Evolutionary conservation across 2,888 invertebrate species (phyloP), one percentile per base, ranked within the genome.

Genomic region (Sycophila texana): DNA sequence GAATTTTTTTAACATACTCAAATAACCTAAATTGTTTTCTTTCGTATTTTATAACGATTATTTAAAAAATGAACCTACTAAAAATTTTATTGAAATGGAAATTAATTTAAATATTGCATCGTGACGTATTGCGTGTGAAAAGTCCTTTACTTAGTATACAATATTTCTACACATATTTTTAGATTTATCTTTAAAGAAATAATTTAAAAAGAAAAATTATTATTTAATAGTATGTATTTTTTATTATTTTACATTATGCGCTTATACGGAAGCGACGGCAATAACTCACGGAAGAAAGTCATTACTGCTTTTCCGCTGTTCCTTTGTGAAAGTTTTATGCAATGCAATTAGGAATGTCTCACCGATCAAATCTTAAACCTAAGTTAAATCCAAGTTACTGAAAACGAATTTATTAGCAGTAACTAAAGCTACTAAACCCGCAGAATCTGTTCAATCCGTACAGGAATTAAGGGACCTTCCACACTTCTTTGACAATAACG

Each of bases 301-400:
- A 14, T 66, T 57, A 65, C 65, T 77, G 60, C n/a, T 71, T 72
- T 58, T 16, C 53, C 20, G 16, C 20, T 16, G 20, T 70, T 14
- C 51, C 71, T 72, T 58, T n/a, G 26, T 63, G 18, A 53, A 72
- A 72, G 53, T 66, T 72, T 39, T 39, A 14, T 51, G 2, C 47
- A 20, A 39, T 77, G 20, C 51, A 66, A 58, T 76, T 57, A 55
- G 26, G 57, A 66, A 5, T 63, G 68, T 49, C 47, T 63, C 47
- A 57, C 55, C 67, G 67, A 73, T 73, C 73, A 73, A 61, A 30
- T 68, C 49, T 74, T 63, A 65, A 78, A 74, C 70, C 26, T 39
- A 1, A 14, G 71, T 65, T 60, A 60, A 47, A 26, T 18, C 58
- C n/a, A 77, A 77, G 16, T 77, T 49, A 1, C 14, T 26, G 39